Conservation (phyloP, 2,113 vertebrate genomes). For the Chrysochloris asiatica region DNA sequence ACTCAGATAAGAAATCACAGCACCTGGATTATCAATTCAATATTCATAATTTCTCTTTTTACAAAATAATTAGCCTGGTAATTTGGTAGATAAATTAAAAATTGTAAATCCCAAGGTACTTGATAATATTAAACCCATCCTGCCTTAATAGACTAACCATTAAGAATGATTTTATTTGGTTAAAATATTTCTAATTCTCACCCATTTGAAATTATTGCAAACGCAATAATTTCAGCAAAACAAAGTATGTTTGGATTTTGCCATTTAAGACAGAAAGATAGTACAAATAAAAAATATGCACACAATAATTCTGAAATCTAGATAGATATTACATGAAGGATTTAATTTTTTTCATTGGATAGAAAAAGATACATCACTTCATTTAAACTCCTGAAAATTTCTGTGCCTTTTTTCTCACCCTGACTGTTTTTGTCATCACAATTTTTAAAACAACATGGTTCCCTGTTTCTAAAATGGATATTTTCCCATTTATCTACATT, state of each 20-base stretch:
- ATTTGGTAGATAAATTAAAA: slow-evolving; percentile 13
- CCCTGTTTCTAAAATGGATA: neutral
- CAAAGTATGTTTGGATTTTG: neutral
- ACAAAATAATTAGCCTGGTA: neutral
- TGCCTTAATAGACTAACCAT: neutral
- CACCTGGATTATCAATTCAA: no score
- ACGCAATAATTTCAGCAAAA: neutral
- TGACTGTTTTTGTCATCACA: neutral
- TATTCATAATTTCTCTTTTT: neutral
- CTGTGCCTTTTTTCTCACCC: neutral
- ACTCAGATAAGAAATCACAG: neutral
- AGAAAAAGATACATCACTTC: neutral
- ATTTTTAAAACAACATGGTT: neutral
- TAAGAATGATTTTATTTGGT: neutral
- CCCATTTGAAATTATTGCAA: neutral
- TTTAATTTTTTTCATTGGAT: neutral
- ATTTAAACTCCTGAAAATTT: neutral
- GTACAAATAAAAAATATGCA: neutral
- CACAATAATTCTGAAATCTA: neutral
- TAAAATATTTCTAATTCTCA: neutral
- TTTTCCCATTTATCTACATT: neutral
- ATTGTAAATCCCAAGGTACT: neutral
- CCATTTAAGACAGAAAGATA: neutral
- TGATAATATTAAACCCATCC: neutral
- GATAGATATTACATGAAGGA: neutral